Percentiles rank a stretch among this genome's conserved stretches.
Conservation (phyloP, 2,888 invertebrate genomes). For the Marronus borbonicus region DNA sequence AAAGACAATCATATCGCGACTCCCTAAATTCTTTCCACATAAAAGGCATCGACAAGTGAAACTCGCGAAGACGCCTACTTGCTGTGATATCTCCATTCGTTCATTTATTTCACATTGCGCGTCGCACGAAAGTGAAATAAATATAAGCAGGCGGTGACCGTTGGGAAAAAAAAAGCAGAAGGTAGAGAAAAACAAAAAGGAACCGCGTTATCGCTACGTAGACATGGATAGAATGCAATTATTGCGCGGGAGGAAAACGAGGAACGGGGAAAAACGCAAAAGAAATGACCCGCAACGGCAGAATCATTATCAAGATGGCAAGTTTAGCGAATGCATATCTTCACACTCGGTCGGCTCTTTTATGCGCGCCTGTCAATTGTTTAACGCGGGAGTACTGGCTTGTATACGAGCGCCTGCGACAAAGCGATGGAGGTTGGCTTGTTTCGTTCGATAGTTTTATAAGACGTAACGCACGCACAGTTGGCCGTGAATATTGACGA, state of each 20-base stretch:
- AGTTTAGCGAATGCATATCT: constrained; percentile 57
- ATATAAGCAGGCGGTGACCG: constrained; percentile 1
- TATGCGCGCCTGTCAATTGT: constrained; percentile 60
- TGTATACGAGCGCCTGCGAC: neutral
- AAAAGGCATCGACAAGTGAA: too few species aligned
- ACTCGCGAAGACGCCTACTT: neutral
- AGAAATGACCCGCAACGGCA: constrained; percentile 60
- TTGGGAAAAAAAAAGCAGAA: neutral
- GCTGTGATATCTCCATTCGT: neutral
- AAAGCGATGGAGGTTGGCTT: neutral
- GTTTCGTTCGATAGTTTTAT: neutral
- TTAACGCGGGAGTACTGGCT: constrained; percentile 15
- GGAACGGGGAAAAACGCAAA: constrained; percentile 49
- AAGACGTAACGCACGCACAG: too few species aligned
- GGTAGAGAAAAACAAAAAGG: neutral
- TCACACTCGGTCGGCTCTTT: constrained; percentile 60
- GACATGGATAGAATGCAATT: too few species aligned
- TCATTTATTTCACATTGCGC: neutral
- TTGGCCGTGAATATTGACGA: too few species aligned
- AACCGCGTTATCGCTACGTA: too few species aligned
- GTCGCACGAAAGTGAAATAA: constrained; percentile 11
- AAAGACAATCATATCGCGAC: neutral
- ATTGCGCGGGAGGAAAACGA: neutral
- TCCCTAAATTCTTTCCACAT: too few species aligned
- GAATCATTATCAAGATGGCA: constrained; percentile 58